Conservation (phyloP, 2,113 vertebrate species). For the Amazona vittata region DNA sequence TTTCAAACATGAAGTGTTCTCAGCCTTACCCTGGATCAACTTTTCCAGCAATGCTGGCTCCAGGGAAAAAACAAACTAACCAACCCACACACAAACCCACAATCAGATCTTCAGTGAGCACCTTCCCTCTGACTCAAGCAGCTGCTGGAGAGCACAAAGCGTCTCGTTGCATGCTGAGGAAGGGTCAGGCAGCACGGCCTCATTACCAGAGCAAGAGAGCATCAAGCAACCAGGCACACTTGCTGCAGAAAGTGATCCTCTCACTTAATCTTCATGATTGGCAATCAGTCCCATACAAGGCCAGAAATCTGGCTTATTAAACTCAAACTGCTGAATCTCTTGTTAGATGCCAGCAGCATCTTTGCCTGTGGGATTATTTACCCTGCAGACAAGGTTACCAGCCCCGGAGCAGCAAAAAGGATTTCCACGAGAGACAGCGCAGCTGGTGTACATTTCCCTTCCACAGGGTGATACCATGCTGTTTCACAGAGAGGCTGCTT, state of each 20-base stretch:
- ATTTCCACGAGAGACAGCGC: not conserved
- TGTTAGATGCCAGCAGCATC: not conserved
- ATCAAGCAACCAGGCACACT: not conserved
- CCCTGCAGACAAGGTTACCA: not conserved
- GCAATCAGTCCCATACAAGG: not conserved
- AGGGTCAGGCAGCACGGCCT: not conserved
- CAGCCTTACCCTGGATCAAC: not conserved
- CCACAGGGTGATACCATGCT: not conserved
- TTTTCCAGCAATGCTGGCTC: not conserved
- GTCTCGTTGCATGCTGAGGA: not conserved
- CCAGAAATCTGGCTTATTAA: slow-evolving; percentile 1
- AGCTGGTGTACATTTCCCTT: not conserved
- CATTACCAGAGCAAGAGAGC: not conserved
- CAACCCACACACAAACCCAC: not conserved
- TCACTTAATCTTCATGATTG: not conserved
- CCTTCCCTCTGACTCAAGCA: not conserved
- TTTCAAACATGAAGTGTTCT: not conserved
- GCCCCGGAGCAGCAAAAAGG: not conserved
- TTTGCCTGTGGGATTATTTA: not conserved
- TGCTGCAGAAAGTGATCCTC: not conserved
- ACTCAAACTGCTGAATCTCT: not conserved
- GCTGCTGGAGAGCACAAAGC: not conserved
- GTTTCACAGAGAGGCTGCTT: not conserved
- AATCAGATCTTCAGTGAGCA: not conserved
- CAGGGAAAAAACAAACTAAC: not conserved